Conservation (phyloP, 2,888 invertebrate genomes). For the Melieria crassipennis region DNA sequence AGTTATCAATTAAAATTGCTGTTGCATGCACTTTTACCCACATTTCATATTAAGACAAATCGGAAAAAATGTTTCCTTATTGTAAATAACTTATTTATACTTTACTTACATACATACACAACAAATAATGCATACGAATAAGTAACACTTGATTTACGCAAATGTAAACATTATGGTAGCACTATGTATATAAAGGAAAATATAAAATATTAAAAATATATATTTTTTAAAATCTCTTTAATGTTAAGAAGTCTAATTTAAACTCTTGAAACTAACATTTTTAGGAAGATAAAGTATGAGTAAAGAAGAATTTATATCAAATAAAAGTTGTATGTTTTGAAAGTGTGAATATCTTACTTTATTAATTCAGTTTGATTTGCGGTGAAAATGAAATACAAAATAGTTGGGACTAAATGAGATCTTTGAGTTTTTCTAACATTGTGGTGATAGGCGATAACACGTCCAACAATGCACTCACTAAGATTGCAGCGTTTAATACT, state of each 20-base stretch:
- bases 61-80: slow-evolving; percentile 4
- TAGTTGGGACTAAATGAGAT: no score
- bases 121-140: neutral
- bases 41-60: neutral
- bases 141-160: slow-evolving; percentile 1
- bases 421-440: no score
- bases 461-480: no score
- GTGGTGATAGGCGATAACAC: no score
- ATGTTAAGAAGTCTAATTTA: neutral
- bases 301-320: neutral
- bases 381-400: no score
- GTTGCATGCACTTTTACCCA: no score
- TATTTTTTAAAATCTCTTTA: neutral
- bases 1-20: no score
- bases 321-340: neutral
- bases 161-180: neutral
- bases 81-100: slow-evolving; percentile 4
- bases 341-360: no score
- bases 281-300: neutral
- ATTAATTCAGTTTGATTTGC: no score
- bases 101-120: neutral
- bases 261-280: neutral
- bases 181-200: neutral
- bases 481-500: no score
- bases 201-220: neutral